Percentiles rank a stretch among this genome's conserved stretches.
Evolutionary conservation across 2,888 invertebrate species (phyloP).

Genomic region (Mallateleia sp.): DNA sequence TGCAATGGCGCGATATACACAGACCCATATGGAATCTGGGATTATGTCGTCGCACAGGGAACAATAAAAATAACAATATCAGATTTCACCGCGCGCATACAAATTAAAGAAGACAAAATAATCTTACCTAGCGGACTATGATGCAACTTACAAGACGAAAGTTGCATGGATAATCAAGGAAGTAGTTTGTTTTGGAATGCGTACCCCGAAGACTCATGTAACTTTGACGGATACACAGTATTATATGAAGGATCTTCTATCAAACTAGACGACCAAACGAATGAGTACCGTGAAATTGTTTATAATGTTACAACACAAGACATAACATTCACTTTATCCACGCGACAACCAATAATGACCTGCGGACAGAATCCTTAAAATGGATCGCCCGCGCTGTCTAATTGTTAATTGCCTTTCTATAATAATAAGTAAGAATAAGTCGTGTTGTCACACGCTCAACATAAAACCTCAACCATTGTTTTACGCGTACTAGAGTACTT

Average conservation of each 20-base stretch:
- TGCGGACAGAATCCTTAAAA: too few relatives aligned
- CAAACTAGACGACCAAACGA: background rate
- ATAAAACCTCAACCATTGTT: too few relatives aligned
- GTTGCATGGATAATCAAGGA: background rate
- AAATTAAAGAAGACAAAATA: background rate
- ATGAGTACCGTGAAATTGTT: background rate
- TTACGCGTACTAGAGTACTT: too few relatives aligned
- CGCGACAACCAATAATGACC: too few relatives aligned
- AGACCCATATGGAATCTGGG: conserved; percentile 41
- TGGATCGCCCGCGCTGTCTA: too few relatives aligned
- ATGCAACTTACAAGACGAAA: background rate
- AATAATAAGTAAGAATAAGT: too few relatives aligned
- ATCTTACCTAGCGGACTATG: background rate
- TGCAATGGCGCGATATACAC: conserved; percentile 29
- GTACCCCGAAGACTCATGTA: background rate
- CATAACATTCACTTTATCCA: background rate
- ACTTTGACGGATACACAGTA: background rate
- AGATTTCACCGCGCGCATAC: background rate
- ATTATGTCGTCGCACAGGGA: conserved; percentile 16
- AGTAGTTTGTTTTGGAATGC: background rate
- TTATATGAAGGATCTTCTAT: background rate
- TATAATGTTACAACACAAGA: background rate
- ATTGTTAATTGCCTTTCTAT: too few relatives aligned
- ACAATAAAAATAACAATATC: background rate
- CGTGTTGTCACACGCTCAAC: too few relatives aligned